These are phyloP conservation scores for Scaptomyza caliginosa DNA, from an alignment of 2,888 invertebrate genomes.

Conservation along the genomic window DNA sequence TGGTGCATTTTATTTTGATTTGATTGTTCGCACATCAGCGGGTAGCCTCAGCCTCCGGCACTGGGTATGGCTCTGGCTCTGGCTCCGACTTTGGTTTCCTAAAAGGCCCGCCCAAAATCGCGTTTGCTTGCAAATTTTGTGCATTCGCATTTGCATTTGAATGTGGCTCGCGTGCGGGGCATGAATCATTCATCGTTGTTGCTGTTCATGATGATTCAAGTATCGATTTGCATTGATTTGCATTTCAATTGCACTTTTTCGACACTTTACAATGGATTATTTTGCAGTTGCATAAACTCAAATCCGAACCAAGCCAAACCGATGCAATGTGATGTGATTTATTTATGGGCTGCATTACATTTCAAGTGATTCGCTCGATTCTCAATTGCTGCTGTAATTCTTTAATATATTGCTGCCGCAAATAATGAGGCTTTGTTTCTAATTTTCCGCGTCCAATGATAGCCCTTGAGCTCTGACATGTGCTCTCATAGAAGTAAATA, in stretches of 20 bases:
- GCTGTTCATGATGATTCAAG: conserved; percentile 65
- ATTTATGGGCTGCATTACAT: conserved; percentile 67
- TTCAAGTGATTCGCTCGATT: conserved; percentile 64
- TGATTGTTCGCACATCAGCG: conserved; percentile 73
- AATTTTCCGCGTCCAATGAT: conserved; percentile 63
- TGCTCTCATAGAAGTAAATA: conserved; percentile 4
- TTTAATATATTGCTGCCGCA: conserved; percentile 26
- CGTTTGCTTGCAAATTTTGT: conserved; percentile 60
- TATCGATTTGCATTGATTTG: conserved; percentile 81
- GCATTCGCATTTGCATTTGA: conserved; percentile 69
- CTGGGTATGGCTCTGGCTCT: background rate
- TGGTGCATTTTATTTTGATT: conserved; percentile 75
- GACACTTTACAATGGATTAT: conserved; percentile 79
- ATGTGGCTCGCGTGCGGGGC: conserved; percentile 70
- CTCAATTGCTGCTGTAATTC: conserved; percentile 19
- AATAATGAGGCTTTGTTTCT: conserved; percentile 70
- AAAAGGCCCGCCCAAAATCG: conserved; percentile 45
- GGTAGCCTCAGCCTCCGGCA: conserved; percentile 32
- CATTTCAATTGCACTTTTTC: conserved; percentile 80
- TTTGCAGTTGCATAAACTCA: conserved; percentile 65
- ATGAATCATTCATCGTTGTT: conserved; percentile 70
- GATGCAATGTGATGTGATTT: conserved; percentile 59
- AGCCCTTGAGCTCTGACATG: conserved; percentile 53
- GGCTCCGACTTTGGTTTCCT: background rate
- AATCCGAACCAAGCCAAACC: conserved; percentile 14